Evolutionary conservation across 2,888 invertebrate species (phyloP), one percentile per base, ranked within the genome.

Genomic region (Dyspetes luteomarginatus): DNA sequence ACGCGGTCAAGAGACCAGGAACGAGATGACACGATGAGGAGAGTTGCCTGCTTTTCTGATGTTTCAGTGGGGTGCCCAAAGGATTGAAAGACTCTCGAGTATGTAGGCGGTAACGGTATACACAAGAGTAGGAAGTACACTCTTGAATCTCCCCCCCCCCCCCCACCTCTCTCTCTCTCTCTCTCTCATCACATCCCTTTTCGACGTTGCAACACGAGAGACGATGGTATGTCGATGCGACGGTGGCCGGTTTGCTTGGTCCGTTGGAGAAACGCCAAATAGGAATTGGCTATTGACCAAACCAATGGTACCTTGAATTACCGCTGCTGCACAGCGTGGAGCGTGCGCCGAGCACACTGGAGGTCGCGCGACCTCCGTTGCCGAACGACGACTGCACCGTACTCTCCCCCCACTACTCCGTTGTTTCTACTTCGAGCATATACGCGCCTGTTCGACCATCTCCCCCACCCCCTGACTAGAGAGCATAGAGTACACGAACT

Each of bases 271-370:
- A 48, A 73, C 83, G 90, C 91, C 91, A 91, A 91, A 89, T 90
- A 89, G 89, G 87, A 91, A 91, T 91, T 91, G 90, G 91, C 90
- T 88, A 90, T 91, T 91, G 90, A 90, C 90, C 91, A 90, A 90
- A 88, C 88, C 90, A 88, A 88, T 89, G 88, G 88, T 88, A 87
- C 88, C 83, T 87, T 90, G 90, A 90, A 90, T 90, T 90, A 90
- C 89, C 86, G 86, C 71, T 69, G 71, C 43, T 55, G 76, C 76
- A 68, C 81, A 64, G 84, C 83, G 85, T 87, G 86, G 84, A 84
- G 81, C 84, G 84, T 82, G 85, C 77, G 73, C 62, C 78, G 83
- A 82, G 79, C 78, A 30, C 26, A 9, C 45, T 41, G 26, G 50
- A 78, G 78, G 68, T 55, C 67, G 41, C 56, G 72, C 50, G 68